phyloP scores from a whole-genome alignment of 2,888 invertebrate genomes.

The Sisyra terminalis region DNA sequence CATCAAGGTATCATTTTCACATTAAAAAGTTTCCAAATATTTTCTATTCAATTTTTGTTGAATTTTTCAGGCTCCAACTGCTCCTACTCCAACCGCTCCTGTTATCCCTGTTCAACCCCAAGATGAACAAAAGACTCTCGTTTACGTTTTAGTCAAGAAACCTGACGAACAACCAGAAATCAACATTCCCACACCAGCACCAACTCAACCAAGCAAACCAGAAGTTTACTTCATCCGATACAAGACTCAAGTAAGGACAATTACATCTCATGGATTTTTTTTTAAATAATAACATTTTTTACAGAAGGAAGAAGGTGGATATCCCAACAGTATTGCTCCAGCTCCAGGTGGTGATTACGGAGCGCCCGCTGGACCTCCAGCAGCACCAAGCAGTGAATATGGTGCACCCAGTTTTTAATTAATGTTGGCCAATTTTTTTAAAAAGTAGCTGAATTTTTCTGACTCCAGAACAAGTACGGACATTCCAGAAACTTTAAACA shows the following conservation, averaged over 20 bases:
- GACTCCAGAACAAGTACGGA: too few species aligned
- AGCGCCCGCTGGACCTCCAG: conserved; percentile 24
- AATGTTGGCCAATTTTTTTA: too few species aligned
- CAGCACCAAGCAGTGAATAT: conserved; percentile 35
- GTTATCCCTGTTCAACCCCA: conserved; percentile 67
- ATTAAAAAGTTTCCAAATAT: too few species aligned
- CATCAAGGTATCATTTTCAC: conserved; percentile 41
- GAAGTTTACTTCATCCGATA: conserved; percentile 86
- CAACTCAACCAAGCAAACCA: conserved; percentile 76
- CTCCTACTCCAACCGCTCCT: conserved; percentile 67
- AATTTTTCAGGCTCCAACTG: conserved; percentile 75
- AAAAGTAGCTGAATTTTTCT: too few species aligned
- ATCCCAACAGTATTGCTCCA: conserved; percentile 25
- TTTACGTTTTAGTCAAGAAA: conserved; percentile 78
- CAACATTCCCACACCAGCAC: conserved; percentile 59
- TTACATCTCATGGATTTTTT: not conserved
- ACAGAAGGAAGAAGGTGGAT: conserved; percentile 20
- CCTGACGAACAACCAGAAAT: conserved; percentile 71
- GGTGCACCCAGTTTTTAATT: conserved; percentile 30
- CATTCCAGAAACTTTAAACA: too few species aligned
- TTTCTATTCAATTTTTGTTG: conserved; percentile 20
- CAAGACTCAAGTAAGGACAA: conserved; percentile 52
- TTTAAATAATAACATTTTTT: not conserved
- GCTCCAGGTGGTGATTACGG: conserved; percentile 32
- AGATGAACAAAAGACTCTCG: conserved; percentile 78